These are phyloP conservation scores for Cephalopachus bancanus DNA, from an alignment of 2,797 vertebrate species.

Conservation along the genomic window DNA sequence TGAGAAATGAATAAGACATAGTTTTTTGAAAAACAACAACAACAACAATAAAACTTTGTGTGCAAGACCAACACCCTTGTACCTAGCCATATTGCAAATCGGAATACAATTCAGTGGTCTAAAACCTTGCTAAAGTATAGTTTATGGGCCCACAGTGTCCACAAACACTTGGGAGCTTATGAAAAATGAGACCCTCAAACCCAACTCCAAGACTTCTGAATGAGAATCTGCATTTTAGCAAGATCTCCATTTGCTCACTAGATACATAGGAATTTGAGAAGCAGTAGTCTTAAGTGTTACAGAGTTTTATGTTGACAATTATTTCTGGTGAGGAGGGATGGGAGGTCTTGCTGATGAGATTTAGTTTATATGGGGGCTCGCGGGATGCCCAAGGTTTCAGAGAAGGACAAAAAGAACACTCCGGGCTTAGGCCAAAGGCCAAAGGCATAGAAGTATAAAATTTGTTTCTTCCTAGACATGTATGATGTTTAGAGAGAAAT, in stretches of 20 bases:
- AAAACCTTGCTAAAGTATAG: background rate
- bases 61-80: background rate
- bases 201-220: background rate
- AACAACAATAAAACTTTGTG: background rate
- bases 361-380: background rate
- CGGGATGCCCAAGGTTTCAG: background rate
- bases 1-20: background rate
- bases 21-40: background rate
- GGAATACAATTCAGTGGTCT: background rate
- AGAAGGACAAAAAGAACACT: background rate
- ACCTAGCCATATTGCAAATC: background rate
- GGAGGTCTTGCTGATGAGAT: background rate
- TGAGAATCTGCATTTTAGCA: background rate
- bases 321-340: fast-evolving
- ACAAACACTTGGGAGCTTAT: background rate
- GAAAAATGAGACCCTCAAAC: background rate
- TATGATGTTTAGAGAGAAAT: background rate
- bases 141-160: background rate
- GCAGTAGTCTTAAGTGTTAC: background rate
- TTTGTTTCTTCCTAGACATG: background rate
- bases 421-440: background rate
- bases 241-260: background rate
- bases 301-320: background rate
- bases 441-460: background rate
- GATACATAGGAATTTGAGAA: background rate